phyloP scores from a whole-genome alignment of 2,888 invertebrate species.

The Athetis lepigone region DNA sequence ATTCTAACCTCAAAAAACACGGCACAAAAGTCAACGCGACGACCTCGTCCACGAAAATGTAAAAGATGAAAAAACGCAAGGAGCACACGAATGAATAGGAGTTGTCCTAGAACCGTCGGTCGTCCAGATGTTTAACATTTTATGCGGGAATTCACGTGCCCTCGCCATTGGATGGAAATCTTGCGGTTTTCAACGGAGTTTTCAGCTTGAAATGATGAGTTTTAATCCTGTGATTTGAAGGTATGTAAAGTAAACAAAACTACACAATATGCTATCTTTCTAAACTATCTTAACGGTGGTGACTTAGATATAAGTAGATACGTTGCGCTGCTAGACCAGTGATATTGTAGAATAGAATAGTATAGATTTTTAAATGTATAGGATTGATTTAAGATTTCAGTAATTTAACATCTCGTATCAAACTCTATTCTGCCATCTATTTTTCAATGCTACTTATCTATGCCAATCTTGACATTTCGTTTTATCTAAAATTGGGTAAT shows the following conservation, averaged over 20 bases:
- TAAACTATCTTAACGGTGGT: not conserved
- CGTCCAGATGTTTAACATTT: slow-evolving; percentile 80
- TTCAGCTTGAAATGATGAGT: slow-evolving; percentile 9
- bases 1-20: slow-evolving; percentile 24
- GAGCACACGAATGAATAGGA: slow-evolving; percentile 76
- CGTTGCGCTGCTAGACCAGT: too few species aligned
- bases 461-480: too few species aligned
- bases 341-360: too few species aligned
- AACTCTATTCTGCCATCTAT: too few species aligned
- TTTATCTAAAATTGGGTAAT: too few species aligned
- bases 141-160: slow-evolving; percentile 64
- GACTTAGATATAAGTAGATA: too few species aligned
- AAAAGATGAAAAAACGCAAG: slow-evolving; percentile 74
- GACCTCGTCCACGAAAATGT: slow-evolving; percentile 64
- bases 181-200: slow-evolving; percentile 27
- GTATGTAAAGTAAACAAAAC: not conserved
- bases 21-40: slow-evolving; percentile 36
- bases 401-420: too few species aligned
- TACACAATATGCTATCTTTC: not conserved
- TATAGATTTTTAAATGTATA: too few species aligned
- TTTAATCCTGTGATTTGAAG: slow-evolving; percentile 13
- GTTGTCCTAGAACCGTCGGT: slow-evolving; percentile 72
- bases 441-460: too few species aligned
- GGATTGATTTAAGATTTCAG: too few species aligned
- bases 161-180: slow-evolving; percentile 27